A percentile compares a stretch with the other conserved stretches of the same genome.
Evolutionary conservation across 2,888 invertebrate species (phyloP).

Genomic region (Xestia c-nigrum): DNA sequence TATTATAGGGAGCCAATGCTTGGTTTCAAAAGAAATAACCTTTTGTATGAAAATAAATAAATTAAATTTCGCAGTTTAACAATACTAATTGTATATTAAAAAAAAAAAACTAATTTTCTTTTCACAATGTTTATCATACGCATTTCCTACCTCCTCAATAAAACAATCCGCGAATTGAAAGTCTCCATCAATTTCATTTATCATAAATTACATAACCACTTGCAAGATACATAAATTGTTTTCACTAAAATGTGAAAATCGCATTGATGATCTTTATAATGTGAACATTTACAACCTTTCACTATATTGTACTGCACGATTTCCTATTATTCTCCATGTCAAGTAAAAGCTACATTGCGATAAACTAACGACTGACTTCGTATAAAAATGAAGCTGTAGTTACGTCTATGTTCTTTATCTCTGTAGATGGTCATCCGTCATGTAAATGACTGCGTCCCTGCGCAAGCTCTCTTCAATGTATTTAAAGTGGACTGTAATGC

Average conservation of each 20-base stretch:
- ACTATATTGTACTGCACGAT: slow-evolving; percentile 52
- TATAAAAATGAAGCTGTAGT: slow-evolving; percentile 51
- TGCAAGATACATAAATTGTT: slow-evolving; percentile 33
- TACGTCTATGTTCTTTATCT: slow-evolving; percentile 51
- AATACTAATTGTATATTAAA: too few relatives aligned
- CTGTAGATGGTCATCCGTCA: slow-evolving; percentile 49
- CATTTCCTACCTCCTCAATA: background rate
- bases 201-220: slow-evolving; percentile 47
- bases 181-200: slow-evolving; percentile 17
- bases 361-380: slow-evolving; percentile 43
- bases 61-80: background rate
- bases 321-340: slow-evolving; percentile 50
- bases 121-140: background rate
- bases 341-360: slow-evolving; percentile 60
- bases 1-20: background rate
- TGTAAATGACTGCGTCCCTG: slow-evolving; percentile 44
- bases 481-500: slow-evolving; percentile 41
- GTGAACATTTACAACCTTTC: slow-evolving; percentile 64
- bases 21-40: too few relatives aligned
- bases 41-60: background rate
- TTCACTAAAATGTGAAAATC: slow-evolving; percentile 51
- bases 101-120: background rate
- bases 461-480: slow-evolving; percentile 36
- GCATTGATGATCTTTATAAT: slow-evolving; percentile 45
- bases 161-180: slow-evolving; percentile 27